phyloP scores from a whole-genome alignment of 2,888 invertebrate species.

The Hemithea aestivaria region DNA sequence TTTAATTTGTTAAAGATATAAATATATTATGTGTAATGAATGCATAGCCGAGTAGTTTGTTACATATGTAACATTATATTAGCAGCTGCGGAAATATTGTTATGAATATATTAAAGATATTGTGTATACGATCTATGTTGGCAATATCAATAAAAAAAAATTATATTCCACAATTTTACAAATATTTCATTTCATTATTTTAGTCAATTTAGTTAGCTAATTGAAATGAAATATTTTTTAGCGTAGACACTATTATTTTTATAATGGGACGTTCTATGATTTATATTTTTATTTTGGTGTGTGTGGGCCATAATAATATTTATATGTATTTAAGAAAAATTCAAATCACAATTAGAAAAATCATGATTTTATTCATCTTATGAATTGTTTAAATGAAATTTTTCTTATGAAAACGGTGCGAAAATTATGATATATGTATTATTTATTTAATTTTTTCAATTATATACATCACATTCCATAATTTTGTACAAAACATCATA shows the following conservation, averaged over 20 bases:
- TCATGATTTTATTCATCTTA: constrained; percentile 2
- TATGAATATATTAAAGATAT: constrained; percentile 2
- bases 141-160: not conserved
- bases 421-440: constrained; percentile 21
- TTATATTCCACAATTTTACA: not conserved
- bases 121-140: constrained; percentile 8
- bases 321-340: constrained; percentile 7
- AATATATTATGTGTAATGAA: constrained; percentile 7
- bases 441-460: constrained; percentile 42
- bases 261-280: constrained; percentile 13
- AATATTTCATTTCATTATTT: constrained; percentile 1
- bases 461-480: constrained; percentile 70
- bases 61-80: constrained; percentile 8
- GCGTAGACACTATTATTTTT: constrained; percentile 12
- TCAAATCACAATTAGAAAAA: not conserved
- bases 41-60: constrained; percentile 6
- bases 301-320: constrained; percentile 17
- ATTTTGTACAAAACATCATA: constrained; percentile 52
- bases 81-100: constrained; percentile 5
- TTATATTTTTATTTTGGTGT: constrained; percentile 9
- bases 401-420: constrained; percentile 59
- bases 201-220: constrained; percentile 21
- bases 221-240: constrained; percentile 6
- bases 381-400: constrained; percentile 20
- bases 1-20: not conserved